These are phyloP conservation scores for Bibio marci DNA, from an alignment of 2,888 invertebrate genomes.

Conservation along the genomic window DNA sequence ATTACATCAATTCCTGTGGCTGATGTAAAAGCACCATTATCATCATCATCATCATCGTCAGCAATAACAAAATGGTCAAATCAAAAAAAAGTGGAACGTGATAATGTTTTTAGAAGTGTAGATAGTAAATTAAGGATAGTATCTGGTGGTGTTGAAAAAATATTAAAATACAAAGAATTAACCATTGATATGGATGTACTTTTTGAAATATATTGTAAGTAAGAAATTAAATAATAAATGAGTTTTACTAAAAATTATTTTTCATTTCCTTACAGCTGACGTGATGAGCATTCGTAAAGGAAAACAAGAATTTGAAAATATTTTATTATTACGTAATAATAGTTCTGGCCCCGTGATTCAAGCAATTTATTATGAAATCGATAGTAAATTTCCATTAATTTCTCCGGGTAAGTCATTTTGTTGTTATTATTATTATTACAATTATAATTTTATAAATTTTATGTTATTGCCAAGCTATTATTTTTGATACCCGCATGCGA, in stretches of 20 bases:
- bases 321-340: not conserved
- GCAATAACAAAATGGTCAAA: no score
- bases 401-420: not conserved
- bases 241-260: no score
- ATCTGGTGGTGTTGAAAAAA: conserved; percentile 20
- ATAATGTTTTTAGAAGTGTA: no score
- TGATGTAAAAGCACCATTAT: no score
- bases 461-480: no score
- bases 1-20: no score
- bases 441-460: no score
- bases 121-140: conserved; percentile 12
- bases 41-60: no score
- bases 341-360: not conserved
- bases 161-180: conserved; percentile 16
- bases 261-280: not conserved
- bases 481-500: no score
- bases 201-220: conserved; percentile 23
- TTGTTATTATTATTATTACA: no score
- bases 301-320: not conserved
- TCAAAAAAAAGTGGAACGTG: no score
- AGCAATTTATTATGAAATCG: conserved; percentile 1
- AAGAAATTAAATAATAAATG: no score
- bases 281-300: not conserved
- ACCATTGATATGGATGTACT: conserved; percentile 13
- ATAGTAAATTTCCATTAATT: not conserved